Evolutionary conservation across 2,888 invertebrate genomes (phyloP).

Genomic region (Platycnemis pennipes): DNA sequence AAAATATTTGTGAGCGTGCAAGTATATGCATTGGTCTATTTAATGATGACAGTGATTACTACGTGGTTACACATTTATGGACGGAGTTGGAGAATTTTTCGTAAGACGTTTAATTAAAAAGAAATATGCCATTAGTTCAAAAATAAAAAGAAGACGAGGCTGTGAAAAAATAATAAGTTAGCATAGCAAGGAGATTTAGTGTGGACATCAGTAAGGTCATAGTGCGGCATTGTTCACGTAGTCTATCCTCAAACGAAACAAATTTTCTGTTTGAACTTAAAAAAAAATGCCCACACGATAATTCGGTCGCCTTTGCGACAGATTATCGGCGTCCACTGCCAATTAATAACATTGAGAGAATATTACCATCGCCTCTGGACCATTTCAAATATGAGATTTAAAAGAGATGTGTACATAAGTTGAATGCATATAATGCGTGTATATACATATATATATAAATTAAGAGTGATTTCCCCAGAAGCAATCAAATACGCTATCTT

Average conservation of each 20-base stretch:
- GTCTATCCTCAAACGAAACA: neutral
- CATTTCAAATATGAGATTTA: neutral
- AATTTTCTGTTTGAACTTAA: neutral
- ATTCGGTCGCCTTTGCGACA: slow-evolving; percentile 22
- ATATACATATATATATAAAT: neutral
- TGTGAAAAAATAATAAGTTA: slow-evolving; percentile 49
- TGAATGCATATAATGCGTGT: neutral
- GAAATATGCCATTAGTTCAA: neutral
- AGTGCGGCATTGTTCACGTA: neutral
- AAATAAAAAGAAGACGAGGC: slow-evolving; percentile 59
- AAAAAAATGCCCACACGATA: slow-evolving; percentile 18
- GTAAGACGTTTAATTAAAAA: neutral
- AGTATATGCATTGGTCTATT: slow-evolving; percentile 44
- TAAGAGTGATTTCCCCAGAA: neutral
- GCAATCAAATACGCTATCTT: neutral
- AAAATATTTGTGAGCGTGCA: slow-evolving; percentile 6
- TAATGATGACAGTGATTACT: neutral
- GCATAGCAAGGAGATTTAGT: slow-evolving; percentile 30
- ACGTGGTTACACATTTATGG: neutral
- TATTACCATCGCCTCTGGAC: slow-evolving; percentile 64
- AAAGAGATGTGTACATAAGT: neutral
- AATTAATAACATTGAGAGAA: slow-evolving; percentile 36
- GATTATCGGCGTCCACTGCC: slow-evolving; percentile 59
- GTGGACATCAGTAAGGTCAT: slow-evolving; percentile 44
- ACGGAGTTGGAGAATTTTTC: slow-evolving; percentile 7